A percentile compares a stretch with the other conserved stretches of the same genome.
These are phyloP conservation scores for Cryptotis parvus DNA, from an alignment of 2,113 vertebrate species.

Conservation along the genomic window DNA sequence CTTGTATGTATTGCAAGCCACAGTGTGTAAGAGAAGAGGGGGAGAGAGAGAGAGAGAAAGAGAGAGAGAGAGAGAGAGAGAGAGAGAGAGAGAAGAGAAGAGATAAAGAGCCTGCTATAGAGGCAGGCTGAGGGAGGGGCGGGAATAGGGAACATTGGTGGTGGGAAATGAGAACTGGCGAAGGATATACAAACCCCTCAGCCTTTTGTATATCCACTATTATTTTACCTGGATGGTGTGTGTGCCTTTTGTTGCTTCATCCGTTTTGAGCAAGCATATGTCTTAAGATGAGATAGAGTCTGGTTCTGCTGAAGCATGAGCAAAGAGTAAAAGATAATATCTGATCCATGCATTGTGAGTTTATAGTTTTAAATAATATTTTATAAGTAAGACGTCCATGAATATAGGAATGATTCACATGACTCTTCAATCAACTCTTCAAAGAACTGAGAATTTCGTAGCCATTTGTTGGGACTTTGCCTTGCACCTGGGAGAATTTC, in stretches of 20 bases:
- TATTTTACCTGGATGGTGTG: background rate
- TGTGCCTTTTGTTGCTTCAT: background rate
- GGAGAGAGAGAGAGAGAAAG: too few species aligned
- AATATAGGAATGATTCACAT: background rate
- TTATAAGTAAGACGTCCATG: background rate
- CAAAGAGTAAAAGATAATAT: background rate
- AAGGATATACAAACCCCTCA: background rate
- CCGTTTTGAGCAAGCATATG: background rate
- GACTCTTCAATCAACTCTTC: conserved; percentile 20
- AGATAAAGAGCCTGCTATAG: too few species aligned
- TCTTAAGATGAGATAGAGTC: background rate
- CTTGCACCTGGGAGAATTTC: background rate
- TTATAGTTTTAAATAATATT: conserved; percentile 23
- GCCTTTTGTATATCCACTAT: background rate
- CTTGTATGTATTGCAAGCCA: too few species aligned
- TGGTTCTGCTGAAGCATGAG: background rate
- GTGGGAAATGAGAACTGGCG: too few species aligned
- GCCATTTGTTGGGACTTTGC: background rate
- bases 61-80: too few species aligned
- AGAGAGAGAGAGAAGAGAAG: too few species aligned
- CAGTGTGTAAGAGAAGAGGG: too few species aligned
- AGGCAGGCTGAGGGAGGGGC: too few species aligned
- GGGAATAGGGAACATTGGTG: too few species aligned
- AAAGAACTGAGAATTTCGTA: background rate
- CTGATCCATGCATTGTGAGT: background rate